Evolutionary conservation across 2,888 invertebrate species (phyloP), one percentile per base, ranked within the genome.

Genomic region (Electrophaes corylata): DNA sequence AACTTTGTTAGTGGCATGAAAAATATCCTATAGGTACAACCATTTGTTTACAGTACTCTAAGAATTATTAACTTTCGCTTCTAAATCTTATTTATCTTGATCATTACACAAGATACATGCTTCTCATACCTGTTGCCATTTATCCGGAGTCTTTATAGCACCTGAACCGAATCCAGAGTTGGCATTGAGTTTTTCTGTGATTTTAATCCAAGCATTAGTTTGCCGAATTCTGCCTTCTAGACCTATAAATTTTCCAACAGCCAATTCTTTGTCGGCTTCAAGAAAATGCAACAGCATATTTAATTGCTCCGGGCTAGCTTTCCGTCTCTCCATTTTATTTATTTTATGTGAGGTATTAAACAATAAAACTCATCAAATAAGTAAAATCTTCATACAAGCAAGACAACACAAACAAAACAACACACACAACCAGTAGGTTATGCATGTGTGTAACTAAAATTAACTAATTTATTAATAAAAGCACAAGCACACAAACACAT

Each of bases 131-230:
- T 84, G 84, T 67, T 84, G 84, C 84, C 84, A 84, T 67, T 84
- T 84, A 69, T 82, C 81, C n/a, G 84, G 84, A 26, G 84, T 84
- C 65, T 84, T 84, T 18, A 84, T 82, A 48, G 84, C 84, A 49
- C 84, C 84, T 1, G 84, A 83, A 33, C 83, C 83, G 61, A 84
- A 84, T 39, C 83, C 84, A 1, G 84, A 84, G 64, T 81, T 83
- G 3, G 81, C 82, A 65, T 84, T 84, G 3, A 84, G 69, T 71
- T 84, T 84, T 61, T 84, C 84, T 12, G 84, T 84, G 29, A 84
- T 84, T 72, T 81, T 84, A 48, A 84, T 83, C 84, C 84, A 84
- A 0, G 83, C 71, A 63, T 83, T 84, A 0, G 84, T 84, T 60
- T 84, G 83, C 10, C 80, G 80, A 49, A 84, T 78, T 60, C 73